phyloP scores from a whole-genome alignment of 1,140 invertebrate genomes.

The Zaprionus inermis region DNA sequence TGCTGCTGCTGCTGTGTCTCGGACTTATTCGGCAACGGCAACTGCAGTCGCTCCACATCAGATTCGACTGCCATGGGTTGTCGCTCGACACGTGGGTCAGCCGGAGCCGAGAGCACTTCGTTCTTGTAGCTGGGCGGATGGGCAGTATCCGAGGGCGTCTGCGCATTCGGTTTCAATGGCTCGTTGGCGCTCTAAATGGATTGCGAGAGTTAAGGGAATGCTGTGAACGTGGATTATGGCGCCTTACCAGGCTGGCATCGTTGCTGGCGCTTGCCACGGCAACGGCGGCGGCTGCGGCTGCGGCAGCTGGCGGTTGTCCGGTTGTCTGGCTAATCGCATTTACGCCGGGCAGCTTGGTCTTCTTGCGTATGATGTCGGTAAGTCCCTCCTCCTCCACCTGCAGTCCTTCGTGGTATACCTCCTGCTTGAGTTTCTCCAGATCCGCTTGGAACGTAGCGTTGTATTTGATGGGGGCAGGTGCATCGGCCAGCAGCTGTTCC shows the following conservation, averaged over 20 bases:
- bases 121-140: slow-evolving; percentile 70
- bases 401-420: slow-evolving; percentile 90
- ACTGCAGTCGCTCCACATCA: slow-evolving; percentile 12
- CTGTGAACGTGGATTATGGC: background rate
- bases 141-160: slow-evolving; percentile 56
- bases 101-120: slow-evolving; percentile 52
- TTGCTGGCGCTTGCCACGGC: slow-evolving; percentile 63
- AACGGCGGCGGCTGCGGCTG: slow-evolving; percentile 9
- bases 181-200: slow-evolving; percentile 66
- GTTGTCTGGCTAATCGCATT: slow-evolving; percentile 21
- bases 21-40: slow-evolving; percentile 51
- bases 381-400: slow-evolving; percentile 93
- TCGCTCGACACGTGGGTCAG: slow-evolving; percentile 11
- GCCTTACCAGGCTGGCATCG: slow-evolving; percentile 56
- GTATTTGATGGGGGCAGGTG: slow-evolving; percentile 70
- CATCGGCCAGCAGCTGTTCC: slow-evolving; percentile 62
- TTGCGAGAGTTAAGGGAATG: background rate
- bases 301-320: slow-evolving; percentile 82
- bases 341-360: slow-evolving; percentile 86
- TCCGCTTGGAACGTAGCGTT: slow-evolving; percentile 89
- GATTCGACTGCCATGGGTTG: background rate
- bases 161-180: slow-evolving; percentile 56
- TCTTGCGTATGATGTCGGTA: slow-evolving; percentile 88
- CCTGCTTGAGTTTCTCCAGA: slow-evolving; percentile 90
- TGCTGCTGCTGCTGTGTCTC: slow-evolving; percentile 34